A percentile compares a stretch with the other conserved stretches of the same genome.
These are phyloP conservation scores for Daubentonia madagascariensis DNA, from an alignment of 2,113 vertebrate species.

Conservation along the genomic window DNA sequence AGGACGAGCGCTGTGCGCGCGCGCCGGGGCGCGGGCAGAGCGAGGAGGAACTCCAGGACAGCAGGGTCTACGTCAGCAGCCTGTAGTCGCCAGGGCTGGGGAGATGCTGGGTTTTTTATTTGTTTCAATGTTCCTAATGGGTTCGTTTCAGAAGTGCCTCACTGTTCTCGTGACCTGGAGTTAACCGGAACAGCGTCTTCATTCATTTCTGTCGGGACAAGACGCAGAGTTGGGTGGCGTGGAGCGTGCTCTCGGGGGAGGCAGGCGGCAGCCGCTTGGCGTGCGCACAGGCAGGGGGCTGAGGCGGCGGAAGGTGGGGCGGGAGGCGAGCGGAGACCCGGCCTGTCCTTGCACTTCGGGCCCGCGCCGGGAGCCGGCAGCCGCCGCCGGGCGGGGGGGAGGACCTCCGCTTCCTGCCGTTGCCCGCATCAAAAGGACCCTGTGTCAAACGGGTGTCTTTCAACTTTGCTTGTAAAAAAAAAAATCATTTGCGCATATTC, in stretches of 20 bases:
- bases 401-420: conserved; percentile 77
- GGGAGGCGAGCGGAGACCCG: not conserved
- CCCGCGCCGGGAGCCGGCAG: conserved; percentile 68
- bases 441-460: conserved; percentile 84
- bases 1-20: conserved; percentile 85
- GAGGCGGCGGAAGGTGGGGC: not conserved
- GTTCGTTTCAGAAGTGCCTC: conserved; percentile 99
- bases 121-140: conserved; percentile 91
- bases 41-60: conserved; percentile 90
- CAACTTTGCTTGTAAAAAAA: conserved; percentile 84
- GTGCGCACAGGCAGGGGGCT: conserved; percentile 73
- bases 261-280: conserved; percentile 75
- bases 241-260: conserved; percentile 81
- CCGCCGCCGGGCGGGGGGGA: conserved; percentile 72
- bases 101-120: conserved; percentile 87
- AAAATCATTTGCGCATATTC: conserved; percentile 87
- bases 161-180: conserved; percentile 99
- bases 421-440: conserved; percentile 83
- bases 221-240: conserved; percentile 87
- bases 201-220: conserved; percentile 88
- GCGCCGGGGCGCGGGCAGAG: conserved; percentile 88
- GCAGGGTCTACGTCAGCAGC: conserved; percentile 94
- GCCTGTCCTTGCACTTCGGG: conserved; percentile 71
- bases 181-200: conserved; percentile 91
- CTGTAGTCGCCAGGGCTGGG: conserved; percentile 90